Conservation (phyloP, 1,140 invertebrate species). For the Ladona fulva region DNA sequence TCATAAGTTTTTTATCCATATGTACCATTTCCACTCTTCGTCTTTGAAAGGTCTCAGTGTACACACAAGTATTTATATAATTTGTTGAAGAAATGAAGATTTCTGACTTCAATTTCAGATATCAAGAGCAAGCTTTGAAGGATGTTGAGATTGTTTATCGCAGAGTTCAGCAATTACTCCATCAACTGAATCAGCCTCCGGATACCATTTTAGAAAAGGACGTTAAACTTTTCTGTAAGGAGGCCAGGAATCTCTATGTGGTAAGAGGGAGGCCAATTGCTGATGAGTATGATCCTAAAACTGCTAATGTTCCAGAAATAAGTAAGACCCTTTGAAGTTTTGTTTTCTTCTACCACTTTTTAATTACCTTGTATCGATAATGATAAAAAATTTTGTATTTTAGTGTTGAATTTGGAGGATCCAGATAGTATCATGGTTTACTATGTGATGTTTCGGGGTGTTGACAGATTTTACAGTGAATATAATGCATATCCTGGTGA, state of each 20-base stretch:
- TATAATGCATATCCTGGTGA: conserved; percentile 86
- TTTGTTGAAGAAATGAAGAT: too few relatives aligned
- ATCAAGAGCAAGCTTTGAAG: conserved; percentile 69
- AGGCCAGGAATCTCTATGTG: conserved; percentile 68
- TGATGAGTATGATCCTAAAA: conserved; percentile 45
- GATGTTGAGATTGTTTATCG: conserved; percentile 75
- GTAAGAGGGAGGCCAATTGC: conserved; percentile 61
- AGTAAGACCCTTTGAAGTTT: conserved; percentile 35
- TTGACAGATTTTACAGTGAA: conserved; percentile 82
- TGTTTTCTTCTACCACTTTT: not conserved
- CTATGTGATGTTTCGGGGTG: conserved; percentile 80
- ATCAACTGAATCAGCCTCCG: conserved; percentile 60
- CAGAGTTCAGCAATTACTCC: conserved; percentile 67
- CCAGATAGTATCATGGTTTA: conserved; percentile 80
- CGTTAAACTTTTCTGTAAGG: conserved; percentile 75
- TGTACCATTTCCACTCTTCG: too few relatives aligned
- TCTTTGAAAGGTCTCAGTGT: too few relatives aligned
- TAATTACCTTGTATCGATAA: too few relatives aligned
- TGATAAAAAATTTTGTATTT: too few relatives aligned
- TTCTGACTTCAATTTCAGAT: conserved; percentile 39
- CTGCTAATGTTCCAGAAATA: conserved; percentile 44
- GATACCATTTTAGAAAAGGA: conserved; percentile 66
- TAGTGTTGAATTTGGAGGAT: conserved; percentile 56
- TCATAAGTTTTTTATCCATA: too few relatives aligned
- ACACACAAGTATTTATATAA: too few relatives aligned